Conservation (phyloP, 2,797 vertebrate genomes). For the Acomys russatus region DNA sequence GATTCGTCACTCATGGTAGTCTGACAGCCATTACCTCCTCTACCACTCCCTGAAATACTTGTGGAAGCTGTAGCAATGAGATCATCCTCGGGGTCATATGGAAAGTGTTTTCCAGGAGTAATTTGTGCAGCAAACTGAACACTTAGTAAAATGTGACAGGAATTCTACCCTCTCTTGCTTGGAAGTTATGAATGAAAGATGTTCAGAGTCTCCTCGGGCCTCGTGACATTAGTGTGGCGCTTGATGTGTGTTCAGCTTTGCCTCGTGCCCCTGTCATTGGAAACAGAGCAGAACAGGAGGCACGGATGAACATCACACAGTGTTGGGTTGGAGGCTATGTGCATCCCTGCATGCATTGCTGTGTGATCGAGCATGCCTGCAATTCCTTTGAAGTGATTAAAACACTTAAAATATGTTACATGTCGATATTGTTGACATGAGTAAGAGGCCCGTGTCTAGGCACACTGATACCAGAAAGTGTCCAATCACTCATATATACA, state of each 20-base stretch:
- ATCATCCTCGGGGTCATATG: not conserved
- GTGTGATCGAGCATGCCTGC: rapidly evolving
- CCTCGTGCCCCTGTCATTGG: not conserved
- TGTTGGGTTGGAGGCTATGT: not conserved
- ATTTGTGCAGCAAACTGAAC: not conserved
- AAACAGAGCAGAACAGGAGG: not conserved
- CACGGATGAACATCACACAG: not conserved
- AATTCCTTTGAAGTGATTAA: constrained; percentile 2
- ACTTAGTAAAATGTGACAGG: not conserved
- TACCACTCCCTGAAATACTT: not conserved
- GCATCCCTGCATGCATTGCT: rapidly evolving
- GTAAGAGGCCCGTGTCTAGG: not conserved
- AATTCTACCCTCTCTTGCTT: not conserved
- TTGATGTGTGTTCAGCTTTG: not conserved
- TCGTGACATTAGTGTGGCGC: not conserved
- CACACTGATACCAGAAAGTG: not conserved
- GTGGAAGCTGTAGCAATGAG: not conserved
- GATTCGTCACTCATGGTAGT: not conserved
- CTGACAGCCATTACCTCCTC: not conserved
- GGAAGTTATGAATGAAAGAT: not conserved
- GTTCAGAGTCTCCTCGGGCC: rapidly evolving
- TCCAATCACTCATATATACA: not conserved
- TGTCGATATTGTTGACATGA: not conserved
- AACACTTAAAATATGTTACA: not conserved
- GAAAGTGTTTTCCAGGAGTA: not conserved